Percentiles rank a stretch among this genome's conserved stretches.
phyloP scores from a whole-genome alignment of 2,888 invertebrate species.

The Hydriomena furcata region DNA sequence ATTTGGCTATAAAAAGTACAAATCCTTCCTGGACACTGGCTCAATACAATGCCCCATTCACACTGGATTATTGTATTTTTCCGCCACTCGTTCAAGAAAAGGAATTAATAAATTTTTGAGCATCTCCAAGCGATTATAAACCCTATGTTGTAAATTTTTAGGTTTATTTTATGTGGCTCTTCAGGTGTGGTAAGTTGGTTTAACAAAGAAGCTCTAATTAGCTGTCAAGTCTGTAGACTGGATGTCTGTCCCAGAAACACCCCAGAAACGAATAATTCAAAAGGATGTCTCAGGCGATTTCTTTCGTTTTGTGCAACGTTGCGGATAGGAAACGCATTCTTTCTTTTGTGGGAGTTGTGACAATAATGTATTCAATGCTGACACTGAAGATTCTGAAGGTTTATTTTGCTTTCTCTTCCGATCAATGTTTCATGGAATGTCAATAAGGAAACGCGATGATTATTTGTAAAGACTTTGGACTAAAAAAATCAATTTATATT shows the following conservation, averaged over 20 bases:
- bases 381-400: constrained; percentile 4
- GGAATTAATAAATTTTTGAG: constrained; percentile 69
- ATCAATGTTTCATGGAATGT: too few relatives aligned
- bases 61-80: constrained; percentile 81
- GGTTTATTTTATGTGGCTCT: constrained; percentile 41
- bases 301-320: constrained; percentile 71
- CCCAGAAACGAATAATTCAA: constrained; percentile 80
- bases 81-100: constrained; percentile 76
- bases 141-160: constrained; percentile 46
- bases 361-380: constrained; percentile 32
- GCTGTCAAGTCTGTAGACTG: constrained; percentile 73
- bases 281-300: constrained; percentile 75
- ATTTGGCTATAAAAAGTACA: constrained; percentile 81
- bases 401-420: neutral
- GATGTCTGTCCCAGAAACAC: constrained; percentile 73
- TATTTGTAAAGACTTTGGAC: too few relatives aligned
- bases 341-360: constrained; percentile 40
- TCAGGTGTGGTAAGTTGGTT: constrained; percentile 63
- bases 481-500: too few relatives aligned
- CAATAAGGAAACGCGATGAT: too few relatives aligned
- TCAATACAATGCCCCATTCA: constrained; percentile 80
- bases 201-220: constrained; percentile 82
- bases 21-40: constrained; percentile 82
- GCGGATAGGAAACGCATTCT: constrained; percentile 48
- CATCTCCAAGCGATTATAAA: constrained; percentile 45